Base-by-base conservation (phyloP, 1,140 invertebrate species). In the Aradophagus sp. region DNA sequence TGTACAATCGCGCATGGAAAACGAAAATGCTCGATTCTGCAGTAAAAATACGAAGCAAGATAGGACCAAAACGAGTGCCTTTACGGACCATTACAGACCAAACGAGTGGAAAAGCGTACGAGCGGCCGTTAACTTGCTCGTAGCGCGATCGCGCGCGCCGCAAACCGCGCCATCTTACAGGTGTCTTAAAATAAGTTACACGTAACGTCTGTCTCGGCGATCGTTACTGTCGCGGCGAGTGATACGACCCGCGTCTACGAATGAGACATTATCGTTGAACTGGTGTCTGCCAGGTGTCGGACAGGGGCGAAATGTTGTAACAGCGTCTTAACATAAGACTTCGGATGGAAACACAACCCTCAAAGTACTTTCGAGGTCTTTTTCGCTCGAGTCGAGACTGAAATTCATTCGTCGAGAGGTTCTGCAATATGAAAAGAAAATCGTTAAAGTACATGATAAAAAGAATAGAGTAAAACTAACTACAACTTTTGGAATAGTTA, bases 161-260 rank as follows among this genome's bases (percentile, higher is more conserved):
- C n/a, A n/a, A n/a, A n/a, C n/a, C n/a, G n/a, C n/a, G n/a, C n/a
- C n/a, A n/a, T 47, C 41, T 59, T 47, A 19, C 15, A 48, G 44
- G 44, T 34, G 35, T 41, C 44, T 61, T 61, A 41, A 61, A 61
- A 42, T 50, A 48, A 61, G 13, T 50, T 12, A 48, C 16, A 10
- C 23, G 12, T 47, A 59, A 59, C 17, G 31, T 16, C 26, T 26
- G 15, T 16, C 32, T 7, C 5, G 29, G 26, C 42, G 35, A 31
- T 29, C 42, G 13, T 47, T 34, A 5, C 12, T 2, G 34, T 39
- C 26, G 38, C 17, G 34, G 34, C n/a, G n/a, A n/a, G 12, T 39
- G 35, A 29, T 39, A 31, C 14, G 10, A 36, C 32, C 29, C 6
- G 31, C 11, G 41, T 42, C 31, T 41, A n/a, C n/a, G 12, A 59